Base-by-base conservation (phyloP, 2,888 invertebrate species). In the Tetanocera ferruginea region DNA sequence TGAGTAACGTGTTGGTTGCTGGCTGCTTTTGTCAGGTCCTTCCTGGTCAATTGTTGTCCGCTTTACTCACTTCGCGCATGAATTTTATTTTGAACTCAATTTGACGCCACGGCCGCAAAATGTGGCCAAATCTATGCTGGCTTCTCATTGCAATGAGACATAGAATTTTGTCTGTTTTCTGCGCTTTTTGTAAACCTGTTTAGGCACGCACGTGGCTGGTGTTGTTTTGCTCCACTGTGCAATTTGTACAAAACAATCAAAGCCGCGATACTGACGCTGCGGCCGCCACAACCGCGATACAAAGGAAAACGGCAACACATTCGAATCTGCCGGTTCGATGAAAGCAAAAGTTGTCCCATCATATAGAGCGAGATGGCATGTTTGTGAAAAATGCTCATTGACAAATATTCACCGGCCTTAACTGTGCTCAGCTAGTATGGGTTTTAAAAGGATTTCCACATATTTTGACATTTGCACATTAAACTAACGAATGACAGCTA, bases 71-170 rank as follows among this genome's bases (percentile, higher is more conserved):
- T 9, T 28, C 25, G 57, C 64, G 4, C n/a, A 25, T 52, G 11
- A 28, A 23, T 72, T 31, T n/a, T 64, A 74, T 74, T 74, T 74
- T 74, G 64, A 57, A 74, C 74, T 43, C 64, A 62, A 74, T 74
- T 74, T 74, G 74, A 74, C 52, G 69, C 43, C 9, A n/a, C 34
- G 28, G 19, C 76, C 67, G 28, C 76, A 67, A 57, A 37, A 23
- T 60, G 76, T 76, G 76, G 76, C 69, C 57, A 67, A 67, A 67
- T 51, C 23, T 37, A 49, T 57, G 51, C 49, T 25, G 49, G 25
- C n/a, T 5, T n/a, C 51, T 1, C 51, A 28, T 19, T 43, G 19
- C 11, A 55, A 9, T 43, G 28, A 31, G 8, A 28, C 25, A 37
- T 31, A 9, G 43, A 43, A 43, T 11, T 37, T 43, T 43, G 43